Conservation (phyloP, 2,113 vertebrate species). For the Cyphomyrus discorhynchus region DNA sequence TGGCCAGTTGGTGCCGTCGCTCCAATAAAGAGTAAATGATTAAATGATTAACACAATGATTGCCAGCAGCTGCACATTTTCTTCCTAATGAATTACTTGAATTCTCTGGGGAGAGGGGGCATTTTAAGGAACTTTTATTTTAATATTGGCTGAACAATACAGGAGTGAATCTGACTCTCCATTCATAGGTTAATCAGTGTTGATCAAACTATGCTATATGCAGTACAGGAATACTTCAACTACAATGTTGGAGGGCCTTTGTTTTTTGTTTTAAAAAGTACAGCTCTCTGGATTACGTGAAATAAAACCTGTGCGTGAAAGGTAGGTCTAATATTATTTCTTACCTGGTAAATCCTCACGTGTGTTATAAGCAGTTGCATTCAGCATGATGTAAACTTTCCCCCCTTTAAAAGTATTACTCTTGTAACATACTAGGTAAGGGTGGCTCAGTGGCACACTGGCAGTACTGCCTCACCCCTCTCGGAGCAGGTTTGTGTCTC, state of each 20-base stretch:
- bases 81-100: background rate
- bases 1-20: constrained; percentile 38
- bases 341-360: background rate
- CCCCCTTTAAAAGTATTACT: background rate
- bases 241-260: background rate
- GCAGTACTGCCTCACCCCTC: background rate
- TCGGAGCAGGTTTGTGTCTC: background rate
- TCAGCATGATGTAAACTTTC: background rate
- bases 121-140: background rate
- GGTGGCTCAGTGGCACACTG: background rate
- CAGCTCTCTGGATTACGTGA: background rate
- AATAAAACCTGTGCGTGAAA: background rate
- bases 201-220: background rate
- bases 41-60: constrained; percentile 57
- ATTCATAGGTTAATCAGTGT: background rate
- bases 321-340: background rate
- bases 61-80: constrained; percentile 22
- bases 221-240: background rate
- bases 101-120: background rate
- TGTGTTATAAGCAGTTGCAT: background rate
- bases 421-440: background rate
- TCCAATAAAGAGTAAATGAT: constrained; percentile 61
- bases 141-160: background rate
- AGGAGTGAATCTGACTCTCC: background rate
- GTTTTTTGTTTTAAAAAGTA: background rate